phyloP scores from a whole-genome alignment of 1,140 invertebrate species.

The Solenopsis fugax region DNA sequence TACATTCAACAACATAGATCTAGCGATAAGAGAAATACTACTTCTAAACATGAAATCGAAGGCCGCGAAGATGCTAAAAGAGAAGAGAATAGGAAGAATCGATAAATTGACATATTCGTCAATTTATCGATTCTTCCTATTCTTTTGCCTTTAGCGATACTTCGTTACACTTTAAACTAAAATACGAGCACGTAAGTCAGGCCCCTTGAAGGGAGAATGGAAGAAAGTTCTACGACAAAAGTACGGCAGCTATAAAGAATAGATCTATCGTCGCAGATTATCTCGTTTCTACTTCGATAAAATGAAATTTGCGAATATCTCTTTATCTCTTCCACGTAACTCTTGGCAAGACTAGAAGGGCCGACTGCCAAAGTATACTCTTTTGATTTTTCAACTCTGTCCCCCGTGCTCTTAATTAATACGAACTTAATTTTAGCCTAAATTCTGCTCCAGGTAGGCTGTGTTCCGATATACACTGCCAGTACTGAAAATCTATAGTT shows the following conservation, averaged over 20 bases:
- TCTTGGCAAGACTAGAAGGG: not conserved
- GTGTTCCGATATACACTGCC: too few relatives aligned
- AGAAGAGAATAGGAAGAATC: too few relatives aligned
- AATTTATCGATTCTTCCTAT: not conserved
- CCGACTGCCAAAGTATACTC: not conserved
- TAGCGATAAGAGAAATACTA: not conserved
- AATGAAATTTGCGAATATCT: constrained; percentile 4
- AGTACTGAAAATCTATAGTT: too few relatives aligned
- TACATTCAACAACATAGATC: not conserved
- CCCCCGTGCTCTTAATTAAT: not conserved
- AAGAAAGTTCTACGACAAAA: not conserved
- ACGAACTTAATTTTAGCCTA: constrained; percentile 6
- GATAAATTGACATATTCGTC: not conserved
- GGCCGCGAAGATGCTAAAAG: not conserved
- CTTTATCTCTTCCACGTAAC: not conserved
- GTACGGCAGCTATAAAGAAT: not conserved
- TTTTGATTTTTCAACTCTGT: constrained; percentile 2
- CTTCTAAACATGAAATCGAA: constrained; percentile 19
- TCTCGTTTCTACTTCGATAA: not conserved
- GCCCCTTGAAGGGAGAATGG: not conserved
- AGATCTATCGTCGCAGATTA: not conserved
- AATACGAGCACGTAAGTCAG: not conserved
- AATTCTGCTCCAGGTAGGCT: not conserved
- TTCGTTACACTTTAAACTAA: not conserved
- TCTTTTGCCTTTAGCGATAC: not conserved